Base-by-base conservation (phyloP, 1,140 invertebrate species). In the Zaprionus kolodkinae region DNA sequence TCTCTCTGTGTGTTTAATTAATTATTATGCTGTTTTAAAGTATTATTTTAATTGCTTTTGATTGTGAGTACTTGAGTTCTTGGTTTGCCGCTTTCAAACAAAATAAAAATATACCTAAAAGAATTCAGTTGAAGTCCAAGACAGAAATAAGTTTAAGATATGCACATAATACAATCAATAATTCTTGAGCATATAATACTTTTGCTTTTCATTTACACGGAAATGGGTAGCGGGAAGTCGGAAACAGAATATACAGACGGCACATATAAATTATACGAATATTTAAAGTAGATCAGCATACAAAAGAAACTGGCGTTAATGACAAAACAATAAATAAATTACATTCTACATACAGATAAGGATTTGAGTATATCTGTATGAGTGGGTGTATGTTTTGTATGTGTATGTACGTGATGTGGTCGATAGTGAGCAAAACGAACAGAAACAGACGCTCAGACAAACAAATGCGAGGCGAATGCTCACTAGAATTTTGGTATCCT, bases 111-210 rank as follows among this genome's bases (percentile, higher is more conserved):
- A 13, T 67, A 66, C 33, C 27, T 48, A 55, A 66, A 77, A 66
- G 43, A 56, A 72, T 65, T 45, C 33, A 40, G 36, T 21, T 61
- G 45, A 7, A 55, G 52, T 48, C 45, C 38, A 59, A 68, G 74
- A 38, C 15, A 52, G 55, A 84, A 72, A 76, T 81, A 76, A 82
- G 66, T 80, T 69, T 73, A 72, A 61, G 57, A 85, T 86, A 85
- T 85, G 81, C 81, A 85, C 81, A 75, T 72, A 62, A 72, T 83
- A 35, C 33, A 52, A 40, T 59, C 69, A 64, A 60, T 76, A 70
- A 70, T 67, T 79, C 79, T 86, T 83, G 84, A 86, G 83, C 83
- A 88, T 83, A 79, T 87, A 87, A 87, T 87, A 87, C 83, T 87
- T 78, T 83, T 61, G 62, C 63, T 71, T 76, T 86, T 60, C 65